Evolutionary conservation across 2,888 invertebrate species (phyloP).

Genomic region (Eupithecia tripunctaria): DNA sequence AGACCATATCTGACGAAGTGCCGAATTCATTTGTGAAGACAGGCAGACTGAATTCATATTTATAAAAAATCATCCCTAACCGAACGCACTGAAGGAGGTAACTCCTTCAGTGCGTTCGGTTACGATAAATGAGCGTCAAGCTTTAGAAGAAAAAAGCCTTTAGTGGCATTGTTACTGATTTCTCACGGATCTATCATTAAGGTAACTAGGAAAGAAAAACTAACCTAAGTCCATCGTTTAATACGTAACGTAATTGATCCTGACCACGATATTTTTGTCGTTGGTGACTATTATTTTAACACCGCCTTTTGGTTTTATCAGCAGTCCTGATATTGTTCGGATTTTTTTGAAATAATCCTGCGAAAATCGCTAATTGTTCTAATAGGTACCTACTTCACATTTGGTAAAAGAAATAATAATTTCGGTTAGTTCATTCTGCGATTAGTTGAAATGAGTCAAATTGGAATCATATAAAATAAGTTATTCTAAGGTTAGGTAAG

Average conservation of each 20-base stretch:
- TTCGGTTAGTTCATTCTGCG: neutral
- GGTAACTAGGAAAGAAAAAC: neutral
- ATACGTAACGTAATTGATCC: neutral
- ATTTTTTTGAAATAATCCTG: neutral
- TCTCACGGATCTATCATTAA: conserved; percentile 25
- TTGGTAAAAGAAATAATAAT: neutral
- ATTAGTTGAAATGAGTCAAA: neutral
- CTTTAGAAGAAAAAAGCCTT: conserved; percentile 4
- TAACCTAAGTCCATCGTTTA: conserved; percentile 7
- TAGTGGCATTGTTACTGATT: conserved; percentile 30
- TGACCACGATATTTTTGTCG: neutral
- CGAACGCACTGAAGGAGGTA: no score
- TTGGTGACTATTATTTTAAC: neutral
- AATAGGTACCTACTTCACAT: no score
- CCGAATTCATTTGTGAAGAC: no score
- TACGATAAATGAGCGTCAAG: neutral
- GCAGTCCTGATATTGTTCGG: neutral
- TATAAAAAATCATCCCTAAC: no score
- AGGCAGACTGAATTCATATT: no score
- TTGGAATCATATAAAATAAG: no score
- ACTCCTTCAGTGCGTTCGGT: neutral
- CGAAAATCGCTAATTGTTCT: neutral
- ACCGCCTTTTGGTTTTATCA: neutral
- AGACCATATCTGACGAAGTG: no score
- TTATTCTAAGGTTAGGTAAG: no score